Conservation (phyloP, 2,113 vertebrate genomes). For the Steatornis caripensis region DNA sequence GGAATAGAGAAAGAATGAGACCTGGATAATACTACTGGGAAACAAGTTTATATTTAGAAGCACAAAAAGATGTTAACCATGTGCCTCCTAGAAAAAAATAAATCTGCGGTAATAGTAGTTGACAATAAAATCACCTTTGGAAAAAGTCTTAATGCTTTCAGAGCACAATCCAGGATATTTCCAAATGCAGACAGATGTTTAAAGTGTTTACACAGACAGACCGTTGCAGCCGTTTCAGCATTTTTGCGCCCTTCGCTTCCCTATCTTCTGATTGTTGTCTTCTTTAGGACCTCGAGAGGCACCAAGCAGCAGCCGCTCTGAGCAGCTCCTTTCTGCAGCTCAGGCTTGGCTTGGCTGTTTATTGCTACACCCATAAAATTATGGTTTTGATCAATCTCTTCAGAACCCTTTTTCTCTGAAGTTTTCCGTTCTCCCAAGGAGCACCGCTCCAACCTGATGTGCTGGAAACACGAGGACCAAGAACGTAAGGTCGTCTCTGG, state of each 20-base stretch:
- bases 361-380: constrained; percentile 16
- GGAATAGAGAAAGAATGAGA: neutral
- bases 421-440: neutral
- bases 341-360: neutral
- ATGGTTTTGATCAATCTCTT: constrained; percentile 16
- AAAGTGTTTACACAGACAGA: constrained; percentile 49
- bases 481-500: rapidly evolving
- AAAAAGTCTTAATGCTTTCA: constrained; percentile 54
- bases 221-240: neutral
- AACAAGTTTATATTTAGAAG: constrained; percentile 64
- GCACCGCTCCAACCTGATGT: neutral
- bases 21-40: constrained; percentile 19
- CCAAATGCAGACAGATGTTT: constrained; percentile 55
- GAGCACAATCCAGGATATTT: constrained; percentile 7
- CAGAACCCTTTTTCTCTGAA: neutral
- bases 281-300: neutral
- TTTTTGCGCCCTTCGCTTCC: neutral
- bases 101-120: constrained; percentile 22
- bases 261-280: neutral
- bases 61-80: constrained; percentile 57
- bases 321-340: neutral
- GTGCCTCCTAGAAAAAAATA: constrained; percentile 53
- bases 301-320: neutral
- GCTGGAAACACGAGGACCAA: rapidly evolving
- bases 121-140: constrained; percentile 52